A percentile compares a stretch with the other conserved stretches of the same genome.
Conservation (phyloP, 2,888 invertebrate genomes). For the Tanaodytes sp. region DNA sequence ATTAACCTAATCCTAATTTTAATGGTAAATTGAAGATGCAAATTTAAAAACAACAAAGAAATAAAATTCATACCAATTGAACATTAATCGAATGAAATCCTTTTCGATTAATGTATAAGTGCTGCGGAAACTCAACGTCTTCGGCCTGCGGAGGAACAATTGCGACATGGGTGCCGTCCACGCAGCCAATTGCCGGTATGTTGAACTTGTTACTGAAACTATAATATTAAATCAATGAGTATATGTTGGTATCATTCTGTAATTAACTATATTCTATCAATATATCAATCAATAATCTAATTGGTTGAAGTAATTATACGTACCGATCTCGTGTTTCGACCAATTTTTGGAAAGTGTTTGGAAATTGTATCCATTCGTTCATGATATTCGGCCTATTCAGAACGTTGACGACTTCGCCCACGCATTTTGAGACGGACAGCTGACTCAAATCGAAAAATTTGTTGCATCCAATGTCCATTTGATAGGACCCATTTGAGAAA, state of each 20-base stretch:
- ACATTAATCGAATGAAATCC: too few relatives aligned
- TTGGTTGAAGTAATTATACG: too few relatives aligned
- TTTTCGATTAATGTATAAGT: too few relatives aligned
- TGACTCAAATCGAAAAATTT: slow-evolving; percentile 5
- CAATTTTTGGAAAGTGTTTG: not conserved
- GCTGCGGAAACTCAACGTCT: too few relatives aligned
- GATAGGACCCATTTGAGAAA: slow-evolving; percentile 10
- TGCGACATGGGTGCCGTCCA: not conserved
- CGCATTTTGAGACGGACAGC: not conserved
- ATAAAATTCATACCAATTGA: too few relatives aligned
- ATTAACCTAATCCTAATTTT: too few relatives aligned
- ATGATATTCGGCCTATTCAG: not conserved
- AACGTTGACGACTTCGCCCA: not conserved
- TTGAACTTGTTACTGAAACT: not conserved
- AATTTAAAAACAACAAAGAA: too few relatives aligned
- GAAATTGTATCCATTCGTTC: not conserved
- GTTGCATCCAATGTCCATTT: slow-evolving; percentile 8
- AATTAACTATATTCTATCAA: not conserved
- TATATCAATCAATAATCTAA: too few relatives aligned
- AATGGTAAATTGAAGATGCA: too few relatives aligned
- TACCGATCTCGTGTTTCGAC: not conserved
- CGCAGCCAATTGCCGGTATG: not conserved
- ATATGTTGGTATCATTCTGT: too few relatives aligned
- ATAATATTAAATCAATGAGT: too few relatives aligned
- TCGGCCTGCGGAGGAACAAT: slow-evolving; percentile 2